Evolutionary conservation across 1,140 invertebrate genomes (phyloP).

Genomic region (Nebria ingens): DNA sequence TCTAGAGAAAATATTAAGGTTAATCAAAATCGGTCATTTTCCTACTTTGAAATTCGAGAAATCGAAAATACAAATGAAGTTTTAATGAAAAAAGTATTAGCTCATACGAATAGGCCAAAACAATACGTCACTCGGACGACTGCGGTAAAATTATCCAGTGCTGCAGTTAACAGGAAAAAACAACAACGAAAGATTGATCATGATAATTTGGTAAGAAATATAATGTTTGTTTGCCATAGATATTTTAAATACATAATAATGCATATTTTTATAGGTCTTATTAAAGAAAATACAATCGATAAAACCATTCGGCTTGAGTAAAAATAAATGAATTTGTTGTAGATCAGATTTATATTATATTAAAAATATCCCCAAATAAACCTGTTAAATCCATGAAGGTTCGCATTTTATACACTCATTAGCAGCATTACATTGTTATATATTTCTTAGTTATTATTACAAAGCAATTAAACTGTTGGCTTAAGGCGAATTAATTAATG

Average conservation of each 20-base stretch:
- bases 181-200: not conserved
- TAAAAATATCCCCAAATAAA: too few relatives aligned
- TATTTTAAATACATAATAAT: not conserved
- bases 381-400: too few relatives aligned
- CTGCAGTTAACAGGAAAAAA: not conserved
- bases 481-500: too few relatives aligned
- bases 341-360: not conserved
- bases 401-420: too few relatives aligned
- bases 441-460: too few relatives aligned
- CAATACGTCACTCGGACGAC: not conserved
- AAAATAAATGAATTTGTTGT: not conserved
- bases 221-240: not conserved
- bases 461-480: too few relatives aligned
- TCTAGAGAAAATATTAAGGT: too few relatives aligned
- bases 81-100: not conserved
- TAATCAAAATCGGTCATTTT: not conserved
- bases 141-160: not conserved
- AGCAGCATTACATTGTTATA: too few relatives aligned
- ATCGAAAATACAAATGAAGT: not conserved
- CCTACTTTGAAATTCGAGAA: not conserved
- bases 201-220: not conserved
- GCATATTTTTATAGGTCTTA: not conserved
- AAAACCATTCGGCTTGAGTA: not conserved
- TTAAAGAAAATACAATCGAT: not conserved
- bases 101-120: not conserved